A percentile compares a stretch with the other conserved stretches of the same genome.
Evolutionary conservation across 2,888 invertebrate genomes (phyloP).

Genomic region (Diarsia rubi): DNA sequence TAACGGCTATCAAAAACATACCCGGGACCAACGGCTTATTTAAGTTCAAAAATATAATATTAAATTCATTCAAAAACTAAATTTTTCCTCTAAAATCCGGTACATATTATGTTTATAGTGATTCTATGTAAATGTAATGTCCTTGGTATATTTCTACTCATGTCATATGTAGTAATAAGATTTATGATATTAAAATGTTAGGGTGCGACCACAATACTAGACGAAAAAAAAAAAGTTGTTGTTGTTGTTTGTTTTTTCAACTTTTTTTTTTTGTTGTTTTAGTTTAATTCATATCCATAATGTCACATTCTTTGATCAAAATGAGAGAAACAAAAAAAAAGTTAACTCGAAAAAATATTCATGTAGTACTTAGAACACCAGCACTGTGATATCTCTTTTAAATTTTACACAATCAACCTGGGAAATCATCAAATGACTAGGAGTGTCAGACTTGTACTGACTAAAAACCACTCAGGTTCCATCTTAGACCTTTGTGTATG

Average conservation of each 20-base stretch:
- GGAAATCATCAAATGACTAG: no score
- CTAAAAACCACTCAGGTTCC: no score
- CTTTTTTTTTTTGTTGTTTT: background rate
- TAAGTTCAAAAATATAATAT: background rate
- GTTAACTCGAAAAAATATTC: no score
- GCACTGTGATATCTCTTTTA: no score
- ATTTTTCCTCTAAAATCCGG: conserved; percentile 30
- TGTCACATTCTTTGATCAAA: no score
- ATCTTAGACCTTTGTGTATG: no score
- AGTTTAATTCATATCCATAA: background rate
- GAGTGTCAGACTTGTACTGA: no score
- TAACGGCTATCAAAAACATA: background rate
- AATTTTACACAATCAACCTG: no score
- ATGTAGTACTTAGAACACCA: no score
- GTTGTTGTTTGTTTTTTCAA: no score
- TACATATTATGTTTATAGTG: conserved; percentile 15
- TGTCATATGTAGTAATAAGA: conserved; percentile 17
- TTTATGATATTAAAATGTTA: conserved; percentile 14
- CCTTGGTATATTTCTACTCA: conserved; percentile 37
- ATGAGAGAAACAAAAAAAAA: no score
- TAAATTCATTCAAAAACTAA: background rate
- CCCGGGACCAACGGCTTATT: background rate
- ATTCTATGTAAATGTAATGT: conserved; percentile 34
- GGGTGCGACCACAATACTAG: background rate
- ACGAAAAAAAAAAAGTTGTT: background rate